Evolutionary conservation across 2,113 vertebrate species (phyloP), one percentile per base, ranked within the genome.

Genomic region (Progne subis): DNA sequence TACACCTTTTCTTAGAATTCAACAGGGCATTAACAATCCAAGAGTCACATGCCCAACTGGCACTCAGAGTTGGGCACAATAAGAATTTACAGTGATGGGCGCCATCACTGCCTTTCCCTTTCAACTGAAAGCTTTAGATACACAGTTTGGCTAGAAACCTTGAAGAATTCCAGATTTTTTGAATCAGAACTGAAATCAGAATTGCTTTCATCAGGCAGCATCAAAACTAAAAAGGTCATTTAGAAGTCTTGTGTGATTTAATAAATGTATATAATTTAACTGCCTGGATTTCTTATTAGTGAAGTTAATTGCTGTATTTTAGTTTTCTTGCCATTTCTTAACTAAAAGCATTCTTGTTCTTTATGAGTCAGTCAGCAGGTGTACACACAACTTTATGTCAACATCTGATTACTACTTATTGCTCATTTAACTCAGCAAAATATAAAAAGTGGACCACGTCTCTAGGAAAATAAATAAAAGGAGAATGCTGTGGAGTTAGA

Each of bases 291-390:
- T 94, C 93, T 96, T 93, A 86, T 90, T 94, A 86, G 61, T 68
- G 57, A 90, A 84, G 44, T 88, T 94, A 67, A 92, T 78, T 86
- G 57, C 82, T 78, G 20, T 81, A 78, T 93, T 93, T 97, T 69
- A 84, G 65, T 39, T 94, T 90, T 78, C 76, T 92, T 95, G 64
- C 76, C 69, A 90, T 86, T 92, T 75, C 72, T 92, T 86, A 94
- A 96, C 86, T 86, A 86, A 93, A 88, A 96, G 86, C 61, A 94
- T 97, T 96, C 74, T 81, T 85, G 57, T 93, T 96, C 95, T 96
- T 97, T 94, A 95, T 56, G 65, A 92, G 93, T 91, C 95, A 90
- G 82, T 26, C 88, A 93, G 95, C 96, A 97, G 95, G 96, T 97
- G 95, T 86, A 96, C 88, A 81, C 60, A 91, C 80, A 92, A 92